Base-by-base conservation (phyloP, 2,888 invertebrate species). In the Slavum lentiscoides region DNA sequence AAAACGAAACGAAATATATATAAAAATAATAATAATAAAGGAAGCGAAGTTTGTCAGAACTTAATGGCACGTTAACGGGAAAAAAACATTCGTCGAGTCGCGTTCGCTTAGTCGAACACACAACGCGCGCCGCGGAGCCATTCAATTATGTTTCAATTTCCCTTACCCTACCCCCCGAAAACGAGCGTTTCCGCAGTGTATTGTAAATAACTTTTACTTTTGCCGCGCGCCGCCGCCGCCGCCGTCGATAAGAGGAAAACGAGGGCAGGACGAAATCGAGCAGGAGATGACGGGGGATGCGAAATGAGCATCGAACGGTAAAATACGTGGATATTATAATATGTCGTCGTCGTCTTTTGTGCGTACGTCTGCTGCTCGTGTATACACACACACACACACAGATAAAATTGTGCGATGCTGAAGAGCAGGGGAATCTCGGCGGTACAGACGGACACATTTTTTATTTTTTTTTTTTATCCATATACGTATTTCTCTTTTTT, bases 121-220 rank as follows among this genome's bases (percentile, higher is more conserved):
- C 72, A 72, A 64, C 72, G 59, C 43, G 43, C 72, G 66, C 55
- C 72, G 59, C 43, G 43, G 72, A 80, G 80, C 80, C 66, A 66
- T 80, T 80, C 80, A 80, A 80, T 80, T 80, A 80, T 72, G 80
- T 80, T 80, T 80, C 80, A 72, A 80, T 80, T 80, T 80, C 80
- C 64, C 39, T 30, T 30, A 2, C 30, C 30, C 30, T 30, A 1
- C 4, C 30, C 30, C 30, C 30, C 30, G n/a, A n/a, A n/a, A n/a
- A 30, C 30, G 30, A 30, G 4, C 30, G 30, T 2, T 30, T 30
- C 30, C 30, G 30, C 30, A 30, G 30, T 30, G 30, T 80, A 80
- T 72, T 80, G 70, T 80, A 66, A 80, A 80, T 80, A 80, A 80
- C 80, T 80, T 80, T 80, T 72, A 64, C 80, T 66, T 72, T 72